Conservation (phyloP, 2,797 vertebrate species). For the Scleropages formosus region DNA sequence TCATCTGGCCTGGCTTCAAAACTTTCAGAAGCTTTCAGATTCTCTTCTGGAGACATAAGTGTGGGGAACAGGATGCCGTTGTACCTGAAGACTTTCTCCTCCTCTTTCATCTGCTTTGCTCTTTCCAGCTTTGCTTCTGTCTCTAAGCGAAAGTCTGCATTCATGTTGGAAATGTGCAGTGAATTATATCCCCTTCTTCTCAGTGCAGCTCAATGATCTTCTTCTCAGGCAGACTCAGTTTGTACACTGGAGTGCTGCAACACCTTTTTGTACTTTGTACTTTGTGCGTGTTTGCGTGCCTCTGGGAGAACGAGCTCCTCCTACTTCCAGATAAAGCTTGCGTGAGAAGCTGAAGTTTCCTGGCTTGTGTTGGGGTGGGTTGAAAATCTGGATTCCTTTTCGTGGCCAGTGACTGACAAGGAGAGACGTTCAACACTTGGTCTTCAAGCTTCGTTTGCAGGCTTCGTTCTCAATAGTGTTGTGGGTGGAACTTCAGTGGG, state of each 20-base stretch:
- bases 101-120: slow-evolving; percentile 50
- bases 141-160: rapidly evolving
- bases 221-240: neutral
- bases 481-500: neutral
- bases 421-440: neutral
- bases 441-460: neutral
- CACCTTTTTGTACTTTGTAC: neutral
- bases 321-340: slow-evolving; percentile 24
- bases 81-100: slow-evolving; percentile 65
- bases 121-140: slow-evolving; percentile 35
- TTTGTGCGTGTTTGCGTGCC: slow-evolving; percentile 16
- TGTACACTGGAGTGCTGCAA: neutral
- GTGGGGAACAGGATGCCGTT: slow-evolving; percentile 67
- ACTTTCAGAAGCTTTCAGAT: slow-evolving; percentile 59
- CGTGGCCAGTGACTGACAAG: slow-evolving; percentile 32
- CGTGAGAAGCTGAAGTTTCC: slow-evolving; percentile 35
- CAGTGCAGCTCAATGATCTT: neutral
- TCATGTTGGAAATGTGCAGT: slow-evolving; percentile 44
- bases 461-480: neutral
- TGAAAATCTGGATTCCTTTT: slow-evolving; percentile 34
- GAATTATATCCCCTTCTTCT: neutral
- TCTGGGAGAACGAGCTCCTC: slow-evolving; percentile 29
- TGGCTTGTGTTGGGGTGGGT: slow-evolving; percentile 23
- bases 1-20: slow-evolving; percentile 67
- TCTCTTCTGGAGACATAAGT: slow-evolving; percentile 57